Conservation (phyloP, 2,888 invertebrate species). For the Gerosis bhagava region DNA sequence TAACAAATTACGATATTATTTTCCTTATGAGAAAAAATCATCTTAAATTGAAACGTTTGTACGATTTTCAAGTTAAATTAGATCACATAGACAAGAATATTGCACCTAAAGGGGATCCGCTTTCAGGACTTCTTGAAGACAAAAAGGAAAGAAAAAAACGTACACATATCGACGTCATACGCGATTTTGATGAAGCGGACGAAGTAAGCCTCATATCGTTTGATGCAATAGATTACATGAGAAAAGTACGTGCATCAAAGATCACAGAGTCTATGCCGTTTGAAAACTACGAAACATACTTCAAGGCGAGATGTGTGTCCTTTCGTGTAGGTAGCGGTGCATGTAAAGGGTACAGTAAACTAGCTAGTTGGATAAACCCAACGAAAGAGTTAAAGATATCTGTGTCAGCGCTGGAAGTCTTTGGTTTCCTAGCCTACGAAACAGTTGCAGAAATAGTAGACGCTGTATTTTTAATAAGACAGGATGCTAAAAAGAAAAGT, state of each 20-base stretch:
- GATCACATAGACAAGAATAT: conserved; percentile 64
- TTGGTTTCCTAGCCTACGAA: conserved; percentile 94
- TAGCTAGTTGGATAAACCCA: conserved; percentile 85
- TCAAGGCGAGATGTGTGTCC: conserved; percentile 89
- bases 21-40: conserved; percentile 93
- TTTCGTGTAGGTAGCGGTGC: conserved; percentile 81
- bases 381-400: conserved; percentile 84
- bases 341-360: conserved; percentile 78
- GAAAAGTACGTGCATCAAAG: conserved; percentile 82
- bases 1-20: conserved; percentile 86
- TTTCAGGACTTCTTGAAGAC: conserved; percentile 67
- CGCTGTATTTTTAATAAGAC: conserved; percentile 89
- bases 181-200: conserved; percentile 79
- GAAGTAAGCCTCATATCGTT: conserved; percentile 78
- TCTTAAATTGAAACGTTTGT: conserved; percentile 87
- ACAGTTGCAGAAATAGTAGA: conserved; percentile 95
- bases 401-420: conserved; percentile 86
- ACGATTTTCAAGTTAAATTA: conserved; percentile 87
- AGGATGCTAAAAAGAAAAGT: conserved; percentile 86
- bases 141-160: conserved; percentile 77
- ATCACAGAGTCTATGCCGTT: conserved; percentile 76
- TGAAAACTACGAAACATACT: conserved; percentile 89
- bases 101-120: conserved; percentile 45
- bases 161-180: conserved; percentile 75
- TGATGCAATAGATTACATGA: conserved; percentile 80